These are phyloP conservation scores for Poecile montanus DNA, from an alignment of 2,797 vertebrate genomes.

Conservation along the genomic window DNA sequence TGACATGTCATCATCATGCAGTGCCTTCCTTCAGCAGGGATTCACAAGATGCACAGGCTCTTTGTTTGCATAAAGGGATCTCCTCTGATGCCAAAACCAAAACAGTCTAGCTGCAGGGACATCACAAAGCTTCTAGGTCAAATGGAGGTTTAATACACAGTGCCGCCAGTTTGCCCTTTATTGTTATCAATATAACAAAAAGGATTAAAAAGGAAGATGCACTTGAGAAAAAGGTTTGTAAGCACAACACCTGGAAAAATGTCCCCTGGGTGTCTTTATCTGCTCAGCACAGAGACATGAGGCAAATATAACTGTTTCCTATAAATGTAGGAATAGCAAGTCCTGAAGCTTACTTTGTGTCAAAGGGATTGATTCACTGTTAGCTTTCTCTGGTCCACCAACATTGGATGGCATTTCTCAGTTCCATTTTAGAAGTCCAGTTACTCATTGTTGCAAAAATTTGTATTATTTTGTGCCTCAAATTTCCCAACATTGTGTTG, in stretches of 20 bases:
- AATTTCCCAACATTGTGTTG: neutral
- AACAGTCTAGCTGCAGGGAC: neutral
- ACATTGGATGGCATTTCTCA: neutral
- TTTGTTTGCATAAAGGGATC: neutral
- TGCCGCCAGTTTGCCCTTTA: neutral
- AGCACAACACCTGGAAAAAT: neutral
- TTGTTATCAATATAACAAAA: neutral
- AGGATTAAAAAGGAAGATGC: neutral
- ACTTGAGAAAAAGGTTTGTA: neutral
- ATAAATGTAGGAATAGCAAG: neutral
- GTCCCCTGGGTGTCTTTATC: neutral
- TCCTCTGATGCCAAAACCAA: neutral
- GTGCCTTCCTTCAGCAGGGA: neutral
- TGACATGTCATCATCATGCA: fast-evolving
- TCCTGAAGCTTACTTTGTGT: neutral
- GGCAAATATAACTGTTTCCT: neutral
- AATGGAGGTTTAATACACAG: neutral
- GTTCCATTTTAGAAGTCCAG: neutral
- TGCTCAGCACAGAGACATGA: neutral
- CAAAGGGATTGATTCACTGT: neutral
- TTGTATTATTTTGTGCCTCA: neutral
- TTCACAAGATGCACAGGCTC: neutral
- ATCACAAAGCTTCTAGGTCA: neutral
- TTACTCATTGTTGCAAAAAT: neutral
- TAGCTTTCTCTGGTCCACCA: neutral